A percentile compares a stretch with the other conserved stretches of the same genome.
These are phyloP conservation scores for Drosophila pallidifrons DNA, from an alignment of 1,140 invertebrate species.

Conservation along the genomic window DNA sequence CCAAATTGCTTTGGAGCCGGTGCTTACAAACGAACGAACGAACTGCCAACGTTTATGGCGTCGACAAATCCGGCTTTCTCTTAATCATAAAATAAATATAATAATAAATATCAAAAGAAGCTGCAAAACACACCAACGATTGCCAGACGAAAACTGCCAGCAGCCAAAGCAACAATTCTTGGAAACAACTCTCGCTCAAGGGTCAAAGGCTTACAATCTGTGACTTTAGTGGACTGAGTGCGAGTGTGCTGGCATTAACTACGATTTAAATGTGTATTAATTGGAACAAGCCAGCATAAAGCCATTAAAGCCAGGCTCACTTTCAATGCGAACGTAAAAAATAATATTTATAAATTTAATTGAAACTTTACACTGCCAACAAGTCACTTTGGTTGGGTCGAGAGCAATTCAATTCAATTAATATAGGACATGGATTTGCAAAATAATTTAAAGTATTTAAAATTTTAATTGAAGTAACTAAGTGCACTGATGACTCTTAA, in stretches of 20 bases:
- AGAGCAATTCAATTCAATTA: background rate
- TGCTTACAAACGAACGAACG: too few relatives aligned
- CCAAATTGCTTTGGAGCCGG: slow-evolving; percentile 20
- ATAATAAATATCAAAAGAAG: slow-evolving; percentile 37
- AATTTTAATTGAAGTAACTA: too few relatives aligned
- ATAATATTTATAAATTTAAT: slow-evolving; percentile 11
- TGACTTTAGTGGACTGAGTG: background rate
- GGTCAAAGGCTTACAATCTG: slow-evolving; percentile 7
- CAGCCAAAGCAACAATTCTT: background rate
- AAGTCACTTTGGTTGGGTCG: background rate
- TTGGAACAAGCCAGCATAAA: background rate
- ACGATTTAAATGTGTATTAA: slow-evolving; percentile 2
- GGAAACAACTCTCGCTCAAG: slow-evolving; percentile 1
- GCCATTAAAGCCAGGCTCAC: background rate
- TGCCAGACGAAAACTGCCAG: slow-evolving; percentile 26
- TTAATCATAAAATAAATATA: slow-evolving; percentile 60
- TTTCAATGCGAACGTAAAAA: background rate
- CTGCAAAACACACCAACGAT: slow-evolving; percentile 35
- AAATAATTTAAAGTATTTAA: too few relatives aligned
- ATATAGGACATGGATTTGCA: too few relatives aligned
- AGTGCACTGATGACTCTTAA: too few relatives aligned
- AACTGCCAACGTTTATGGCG: slow-evolving; percentile 17
- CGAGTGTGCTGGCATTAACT: slow-evolving; percentile 1
- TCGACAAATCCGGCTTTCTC: slow-evolving; percentile 49
- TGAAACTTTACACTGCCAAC: background rate